Percentiles rank a stretch among this genome's conserved stretches.
phyloP scores from a whole-genome alignment of 2,888 invertebrate genomes.

The Nemotelus pantherinus region DNA sequence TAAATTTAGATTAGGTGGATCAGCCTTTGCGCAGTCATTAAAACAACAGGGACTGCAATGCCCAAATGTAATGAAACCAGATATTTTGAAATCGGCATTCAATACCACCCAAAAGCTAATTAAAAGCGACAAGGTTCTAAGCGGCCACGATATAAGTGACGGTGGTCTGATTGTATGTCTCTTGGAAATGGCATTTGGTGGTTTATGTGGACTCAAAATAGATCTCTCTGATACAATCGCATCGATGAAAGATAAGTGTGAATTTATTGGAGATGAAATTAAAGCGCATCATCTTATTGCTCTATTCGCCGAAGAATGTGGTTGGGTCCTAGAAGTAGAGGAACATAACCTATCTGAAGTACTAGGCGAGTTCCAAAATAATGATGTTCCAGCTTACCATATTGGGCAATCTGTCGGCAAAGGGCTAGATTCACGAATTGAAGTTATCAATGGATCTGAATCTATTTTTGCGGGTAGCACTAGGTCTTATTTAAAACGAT shows the following conservation, averaged over 20 bases:
- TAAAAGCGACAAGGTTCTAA: constrained; percentile 67
- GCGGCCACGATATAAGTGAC: constrained; percentile 97
- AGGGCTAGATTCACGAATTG: constrained; percentile 69
- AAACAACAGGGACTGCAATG: constrained; percentile 81
- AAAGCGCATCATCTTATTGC: constrained; percentile 71
- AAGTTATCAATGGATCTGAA: constrained; percentile 53
- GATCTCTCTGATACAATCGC: constrained; percentile 68
- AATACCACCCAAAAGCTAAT: constrained; percentile 85
- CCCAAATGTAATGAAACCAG: constrained; percentile 82
- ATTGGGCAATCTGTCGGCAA: constrained; percentile 75
- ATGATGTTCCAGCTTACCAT: constrained; percentile 71
- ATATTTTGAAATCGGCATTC: constrained; percentile 79
- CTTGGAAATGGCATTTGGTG: constrained; percentile 96
- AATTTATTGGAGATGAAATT: constrained; percentile 50
- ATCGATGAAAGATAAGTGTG: constrained; percentile 1
- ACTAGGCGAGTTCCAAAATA: constrained; percentile 69
- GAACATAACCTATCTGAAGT: constrained; percentile 69
- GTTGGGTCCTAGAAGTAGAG: constrained; percentile 82
- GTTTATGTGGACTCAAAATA: constrained; percentile 80
- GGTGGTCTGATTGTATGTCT: constrained; percentile 91
- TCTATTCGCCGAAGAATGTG: constrained; percentile 86
- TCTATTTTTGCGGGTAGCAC: constrained; percentile 71
- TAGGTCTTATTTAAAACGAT: constrained; percentile 78
- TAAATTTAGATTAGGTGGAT: constrained; percentile 85
- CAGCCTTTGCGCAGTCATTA: constrained; percentile 91